Percentiles rank a stretch among this genome's conserved stretches.
Conservation (phyloP, 2,113 vertebrate species). For the Peromyscus maniculatus region DNA sequence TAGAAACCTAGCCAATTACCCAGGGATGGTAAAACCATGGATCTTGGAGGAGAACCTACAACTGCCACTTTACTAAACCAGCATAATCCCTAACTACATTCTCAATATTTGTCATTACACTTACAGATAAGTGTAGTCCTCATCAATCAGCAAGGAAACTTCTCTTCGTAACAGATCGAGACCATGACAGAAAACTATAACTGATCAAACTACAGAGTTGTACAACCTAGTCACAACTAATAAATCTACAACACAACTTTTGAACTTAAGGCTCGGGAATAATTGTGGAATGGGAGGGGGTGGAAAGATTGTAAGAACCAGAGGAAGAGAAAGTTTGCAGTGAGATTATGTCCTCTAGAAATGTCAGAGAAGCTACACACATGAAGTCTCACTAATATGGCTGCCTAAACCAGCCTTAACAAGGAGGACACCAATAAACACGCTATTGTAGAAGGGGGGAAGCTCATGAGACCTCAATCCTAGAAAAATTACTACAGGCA, state of each 20-base stretch:
- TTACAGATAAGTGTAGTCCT: neutral
- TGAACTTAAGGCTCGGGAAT: neutral
- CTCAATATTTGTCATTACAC: neutral
- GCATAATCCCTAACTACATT: neutral
- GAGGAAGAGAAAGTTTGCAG: neutral
- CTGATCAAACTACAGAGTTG: neutral
- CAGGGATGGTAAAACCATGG: neutral
- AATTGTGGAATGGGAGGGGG: neutral
- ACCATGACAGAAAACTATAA: neutral
- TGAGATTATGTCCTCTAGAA: neutral
- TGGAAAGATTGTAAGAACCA: neutral
- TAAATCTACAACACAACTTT: neutral
- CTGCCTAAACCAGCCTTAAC: neutral
- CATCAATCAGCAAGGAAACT: neutral
- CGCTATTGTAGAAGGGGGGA: neutral
- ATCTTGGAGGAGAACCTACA: neutral
- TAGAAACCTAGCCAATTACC: neutral
- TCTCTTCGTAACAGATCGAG: neutral
- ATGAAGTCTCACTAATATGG: neutral
- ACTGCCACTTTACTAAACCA: neutral
- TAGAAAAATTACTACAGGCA: neutral
- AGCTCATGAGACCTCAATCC: neutral
- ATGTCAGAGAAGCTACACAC: neutral
- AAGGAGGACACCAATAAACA: neutral
- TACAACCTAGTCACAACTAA: neutral